phyloP scores from a whole-genome alignment of 2,888 invertebrate genomes.

The Adelognathus sp. region DNA sequence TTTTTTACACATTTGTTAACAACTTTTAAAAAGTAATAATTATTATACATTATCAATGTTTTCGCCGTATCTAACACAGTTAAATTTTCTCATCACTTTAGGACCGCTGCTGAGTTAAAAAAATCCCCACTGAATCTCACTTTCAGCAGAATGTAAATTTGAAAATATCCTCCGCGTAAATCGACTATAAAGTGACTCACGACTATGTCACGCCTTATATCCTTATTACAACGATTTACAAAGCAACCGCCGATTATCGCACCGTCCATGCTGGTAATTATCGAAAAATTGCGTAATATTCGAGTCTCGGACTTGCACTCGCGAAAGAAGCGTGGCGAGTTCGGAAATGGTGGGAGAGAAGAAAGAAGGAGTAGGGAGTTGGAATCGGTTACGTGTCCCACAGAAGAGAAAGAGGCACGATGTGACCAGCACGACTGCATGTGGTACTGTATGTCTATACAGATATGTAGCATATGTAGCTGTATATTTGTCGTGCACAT shows the following conservation, averaged over 20 bases:
- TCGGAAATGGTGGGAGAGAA: slow-evolving; percentile 17
- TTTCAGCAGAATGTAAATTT: neutral
- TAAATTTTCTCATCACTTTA: too few relatives aligned
- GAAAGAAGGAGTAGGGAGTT: neutral
- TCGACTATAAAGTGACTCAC: neutral
- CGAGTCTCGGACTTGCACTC: neutral
- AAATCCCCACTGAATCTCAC: too few relatives aligned
- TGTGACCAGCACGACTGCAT: slow-evolving; percentile 11
- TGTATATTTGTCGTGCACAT: too few relatives aligned
- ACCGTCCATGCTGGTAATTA: slow-evolving; percentile 62
- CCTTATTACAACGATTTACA: slow-evolving; percentile 62
- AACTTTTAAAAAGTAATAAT: too few relatives aligned
- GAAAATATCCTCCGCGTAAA: neutral
- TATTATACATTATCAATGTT: too few relatives aligned
- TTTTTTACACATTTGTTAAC: too few relatives aligned
- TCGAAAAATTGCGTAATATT: slow-evolving; percentile 63
- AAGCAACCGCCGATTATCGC: slow-evolving; percentile 39
- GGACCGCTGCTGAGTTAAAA: too few relatives aligned
- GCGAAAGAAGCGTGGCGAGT: neutral
- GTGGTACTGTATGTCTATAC: slow-evolving; percentile 7
- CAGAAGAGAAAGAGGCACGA: slow-evolving; percentile 46
- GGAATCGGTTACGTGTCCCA: slow-evolving; percentile 57
- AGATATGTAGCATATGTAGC: too few relatives aligned
- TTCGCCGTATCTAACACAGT: too few relatives aligned
- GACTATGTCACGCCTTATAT: neutral